A percentile compares a stretch with the other conserved stretches of the same genome.
These are phyloP conservation scores for Cinclus cinclus DNA, from an alignment of 2,113 vertebrate species.

Conservation along the genomic window DNA sequence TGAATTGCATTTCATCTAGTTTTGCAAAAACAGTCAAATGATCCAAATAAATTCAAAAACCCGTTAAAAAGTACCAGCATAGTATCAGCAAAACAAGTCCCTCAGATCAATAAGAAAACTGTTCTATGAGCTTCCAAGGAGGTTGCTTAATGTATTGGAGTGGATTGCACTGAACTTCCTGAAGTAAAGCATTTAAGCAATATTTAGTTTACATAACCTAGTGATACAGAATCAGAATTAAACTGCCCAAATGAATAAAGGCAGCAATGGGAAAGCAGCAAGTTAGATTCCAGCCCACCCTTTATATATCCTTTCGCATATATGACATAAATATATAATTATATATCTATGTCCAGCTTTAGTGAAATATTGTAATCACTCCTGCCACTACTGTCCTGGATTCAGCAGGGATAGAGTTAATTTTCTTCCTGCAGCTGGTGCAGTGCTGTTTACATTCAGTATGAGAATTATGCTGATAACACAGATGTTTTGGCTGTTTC, in stretches of 20 bases:
- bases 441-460: neutral
- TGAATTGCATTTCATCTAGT: neutral
- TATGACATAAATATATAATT: neutral
- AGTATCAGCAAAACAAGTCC: neutral
- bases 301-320: neutral
- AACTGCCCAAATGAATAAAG: neutral
- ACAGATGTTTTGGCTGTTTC: neutral
- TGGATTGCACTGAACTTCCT: neutral
- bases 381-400: neutral
- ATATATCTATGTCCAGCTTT: neutral
- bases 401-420: neutral
- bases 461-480: neutral
- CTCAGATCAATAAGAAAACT: neutral
- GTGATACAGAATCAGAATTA: neutral
- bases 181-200: constrained; percentile 12
- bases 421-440: neutral
- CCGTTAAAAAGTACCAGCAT: neutral
- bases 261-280: neutral
- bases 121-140: neutral
- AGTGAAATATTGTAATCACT: neutral
- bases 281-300: neutral
- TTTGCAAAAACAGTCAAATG: neutral
- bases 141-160: neutral
- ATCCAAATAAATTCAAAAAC: neutral
- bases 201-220: constrained; percentile 15